Conservation (phyloP, 2,113 vertebrate species). For the Pseudorhombus dupliciocellatus region DNA sequence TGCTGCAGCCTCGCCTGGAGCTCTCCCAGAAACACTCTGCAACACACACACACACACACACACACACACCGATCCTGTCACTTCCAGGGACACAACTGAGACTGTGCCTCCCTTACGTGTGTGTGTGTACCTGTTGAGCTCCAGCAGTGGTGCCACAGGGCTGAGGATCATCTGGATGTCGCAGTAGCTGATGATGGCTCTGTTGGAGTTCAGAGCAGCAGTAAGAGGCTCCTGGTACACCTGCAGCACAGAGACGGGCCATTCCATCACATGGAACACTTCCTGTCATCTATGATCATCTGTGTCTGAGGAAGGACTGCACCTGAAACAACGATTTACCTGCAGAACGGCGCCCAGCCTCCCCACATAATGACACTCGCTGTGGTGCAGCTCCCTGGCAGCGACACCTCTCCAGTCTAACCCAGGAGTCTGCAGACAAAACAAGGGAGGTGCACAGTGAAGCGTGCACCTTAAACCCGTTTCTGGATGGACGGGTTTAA, state of each 20-base stretch:
- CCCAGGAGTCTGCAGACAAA: constrained; percentile 62
- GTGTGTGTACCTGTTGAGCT: constrained; percentile 77
- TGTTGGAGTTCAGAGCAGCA: constrained; percentile 84
- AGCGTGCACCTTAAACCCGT: not conserved
- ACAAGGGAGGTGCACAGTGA: not conserved
- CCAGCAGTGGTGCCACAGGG: constrained; percentile 76
- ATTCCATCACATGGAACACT: not conserved
- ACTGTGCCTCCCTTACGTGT: not conserved
- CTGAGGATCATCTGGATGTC: constrained; percentile 82
- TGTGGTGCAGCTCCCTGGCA: constrained; percentile 79
- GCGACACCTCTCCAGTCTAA: constrained; percentile 69
- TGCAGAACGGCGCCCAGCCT: constrained; percentile 73
- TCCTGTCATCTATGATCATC: not conserved
- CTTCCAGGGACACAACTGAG: not conserved
- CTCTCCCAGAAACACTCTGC: constrained; percentile 77
- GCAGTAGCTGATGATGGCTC: constrained; percentile 80
- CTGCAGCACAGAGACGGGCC: constrained; percentile 29
- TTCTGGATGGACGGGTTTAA: not conserved
- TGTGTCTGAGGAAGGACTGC: not conserved
- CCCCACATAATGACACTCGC: constrained; percentile 79
- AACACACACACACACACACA: constrained; percentile 13
- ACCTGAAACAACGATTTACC: constrained; percentile 18
- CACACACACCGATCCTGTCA: not conserved
- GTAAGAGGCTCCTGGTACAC: constrained; percentile 81
- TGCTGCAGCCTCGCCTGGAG: constrained; percentile 77